A percentile compares a stretch with the other conserved stretches of the same genome.
phyloP scores from a whole-genome alignment of 2,888 invertebrate species.

The Cantharis lateralis region DNA sequence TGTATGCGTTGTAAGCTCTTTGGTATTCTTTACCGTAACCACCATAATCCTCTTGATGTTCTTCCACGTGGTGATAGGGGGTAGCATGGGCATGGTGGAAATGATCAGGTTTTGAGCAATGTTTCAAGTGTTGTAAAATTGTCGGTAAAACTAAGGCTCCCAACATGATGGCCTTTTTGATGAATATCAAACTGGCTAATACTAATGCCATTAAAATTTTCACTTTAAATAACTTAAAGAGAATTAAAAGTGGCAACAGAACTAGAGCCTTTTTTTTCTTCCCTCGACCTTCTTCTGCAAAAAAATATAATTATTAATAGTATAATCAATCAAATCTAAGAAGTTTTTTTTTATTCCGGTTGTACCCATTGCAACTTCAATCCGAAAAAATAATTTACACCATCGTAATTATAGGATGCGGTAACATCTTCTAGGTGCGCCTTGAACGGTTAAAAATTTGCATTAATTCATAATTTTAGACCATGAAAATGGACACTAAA shows the following conservation, averaged over 20 bases:
- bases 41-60: constrained; percentile 46
- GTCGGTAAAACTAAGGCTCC: constrained; percentile 66
- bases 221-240: constrained; percentile 60
- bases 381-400: background rate
- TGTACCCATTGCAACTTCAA: background rate
- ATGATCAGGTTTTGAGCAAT: constrained; percentile 51
- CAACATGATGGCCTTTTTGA: constrained; percentile 68
- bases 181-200: constrained; percentile 65
- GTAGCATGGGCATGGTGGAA: constrained; percentile 56
- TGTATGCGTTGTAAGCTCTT: constrained; percentile 20
- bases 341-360: background rate
- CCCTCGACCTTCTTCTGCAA: constrained; percentile 52
- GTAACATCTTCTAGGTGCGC: background rate
- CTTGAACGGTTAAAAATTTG: background rate
- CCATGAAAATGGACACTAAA: background rate
- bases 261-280: constrained; percentile 59
- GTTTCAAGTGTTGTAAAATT: constrained; percentile 53
- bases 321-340: background rate
- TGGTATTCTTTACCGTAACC: constrained; percentile 29
- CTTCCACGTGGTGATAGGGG: constrained; percentile 22
- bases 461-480: background rate
- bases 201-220: constrained; percentile 67
- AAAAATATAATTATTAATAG: constrained; percentile 9
- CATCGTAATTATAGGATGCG: background rate
- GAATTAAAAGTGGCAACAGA: constrained; percentile 59